Percentiles rank a stretch among this genome's conserved stretches.
phyloP scores from a whole-genome alignment of 2,797 vertebrate genomes.

The Chrosomus eos region DNA sequence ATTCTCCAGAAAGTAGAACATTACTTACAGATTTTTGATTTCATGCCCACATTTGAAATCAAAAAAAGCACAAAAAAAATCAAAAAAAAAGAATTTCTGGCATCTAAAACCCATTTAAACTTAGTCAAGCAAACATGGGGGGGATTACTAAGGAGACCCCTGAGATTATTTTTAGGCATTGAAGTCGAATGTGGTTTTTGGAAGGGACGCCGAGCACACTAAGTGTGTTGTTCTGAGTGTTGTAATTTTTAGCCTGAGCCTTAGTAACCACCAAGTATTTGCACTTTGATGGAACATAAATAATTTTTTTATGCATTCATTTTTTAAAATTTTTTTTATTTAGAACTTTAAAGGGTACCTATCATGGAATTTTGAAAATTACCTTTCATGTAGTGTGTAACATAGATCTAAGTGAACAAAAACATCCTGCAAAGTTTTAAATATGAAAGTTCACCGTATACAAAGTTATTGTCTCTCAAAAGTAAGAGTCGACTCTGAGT shows the following conservation, averaged over 20 bases:
- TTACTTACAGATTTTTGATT: conserved; percentile 31
- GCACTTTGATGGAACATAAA: neutral
- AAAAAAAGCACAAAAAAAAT: conserved; percentile 31
- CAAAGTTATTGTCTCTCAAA: no score
- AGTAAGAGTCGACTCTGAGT: no score
- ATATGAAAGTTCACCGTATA: no score
- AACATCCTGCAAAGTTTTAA: no score
- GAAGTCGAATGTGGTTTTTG: conserved; percentile 17
- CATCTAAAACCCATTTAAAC: neutral
- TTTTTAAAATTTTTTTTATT: neutral
- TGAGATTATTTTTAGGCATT: conserved; percentile 16
- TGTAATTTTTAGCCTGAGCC: neutral
- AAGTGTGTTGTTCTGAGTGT: neutral
- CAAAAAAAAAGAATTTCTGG: conserved; percentile 1
- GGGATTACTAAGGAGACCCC: neutral
- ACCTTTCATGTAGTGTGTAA: no score
- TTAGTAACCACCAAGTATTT: conserved; percentile 12
- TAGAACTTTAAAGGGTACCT: no score
- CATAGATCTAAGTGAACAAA: no score
- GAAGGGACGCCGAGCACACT: neutral
- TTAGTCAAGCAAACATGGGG: neutral
- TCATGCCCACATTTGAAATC: neutral
- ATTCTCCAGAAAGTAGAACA: neutral
- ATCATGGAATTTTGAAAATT: no score
- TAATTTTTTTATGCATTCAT: neutral